phyloP scores from a whole-genome alignment of 1,140 invertebrate genomes.

The Gonioctena quinquepunctata region DNA sequence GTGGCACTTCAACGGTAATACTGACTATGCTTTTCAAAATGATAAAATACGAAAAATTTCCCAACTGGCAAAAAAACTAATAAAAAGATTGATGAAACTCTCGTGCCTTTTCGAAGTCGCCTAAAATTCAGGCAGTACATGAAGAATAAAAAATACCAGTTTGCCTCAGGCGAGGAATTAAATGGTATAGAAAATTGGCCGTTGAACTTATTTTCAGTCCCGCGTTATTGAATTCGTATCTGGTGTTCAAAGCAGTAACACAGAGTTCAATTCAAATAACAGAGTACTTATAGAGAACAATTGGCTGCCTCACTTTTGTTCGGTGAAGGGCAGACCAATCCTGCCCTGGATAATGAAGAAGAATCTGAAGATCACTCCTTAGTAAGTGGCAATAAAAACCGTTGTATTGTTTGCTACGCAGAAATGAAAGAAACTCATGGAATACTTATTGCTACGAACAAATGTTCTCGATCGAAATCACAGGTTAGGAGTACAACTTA shows the following conservation, averaged over 20 bases:
- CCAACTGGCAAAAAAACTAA: slow-evolving; percentile 18
- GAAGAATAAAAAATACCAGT: slow-evolving; percentile 14
- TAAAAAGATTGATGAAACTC: slow-evolving; percentile 43
- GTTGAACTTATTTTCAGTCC: neutral
- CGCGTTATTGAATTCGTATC: neutral
- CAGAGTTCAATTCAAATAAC: too few relatives aligned
- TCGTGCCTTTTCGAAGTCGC: slow-evolving; percentile 47
- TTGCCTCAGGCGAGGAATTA: slow-evolving; percentile 28
- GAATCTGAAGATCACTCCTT: neutral
- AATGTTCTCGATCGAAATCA: neutral
- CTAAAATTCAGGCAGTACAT: slow-evolving; percentile 19
- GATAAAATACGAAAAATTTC: neutral
- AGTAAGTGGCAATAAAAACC: neutral
- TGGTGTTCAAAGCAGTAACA: neutral
- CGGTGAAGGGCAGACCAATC: too few relatives aligned
- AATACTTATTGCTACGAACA: neutral
- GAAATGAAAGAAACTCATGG: neutral
- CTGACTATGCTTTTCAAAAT: neutral
- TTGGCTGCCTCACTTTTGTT: too few relatives aligned
- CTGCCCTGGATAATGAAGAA: neutral
- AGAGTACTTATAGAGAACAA: too few relatives aligned
- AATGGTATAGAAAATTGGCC: slow-evolving; percentile 20
- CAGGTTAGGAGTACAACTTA: too few relatives aligned
- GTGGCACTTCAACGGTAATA: neutral
- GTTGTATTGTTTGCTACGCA: neutral